Evolutionary conservation across 2,888 invertebrate species (phyloP).

Genomic region (Gastrophysa polygoni): DNA sequence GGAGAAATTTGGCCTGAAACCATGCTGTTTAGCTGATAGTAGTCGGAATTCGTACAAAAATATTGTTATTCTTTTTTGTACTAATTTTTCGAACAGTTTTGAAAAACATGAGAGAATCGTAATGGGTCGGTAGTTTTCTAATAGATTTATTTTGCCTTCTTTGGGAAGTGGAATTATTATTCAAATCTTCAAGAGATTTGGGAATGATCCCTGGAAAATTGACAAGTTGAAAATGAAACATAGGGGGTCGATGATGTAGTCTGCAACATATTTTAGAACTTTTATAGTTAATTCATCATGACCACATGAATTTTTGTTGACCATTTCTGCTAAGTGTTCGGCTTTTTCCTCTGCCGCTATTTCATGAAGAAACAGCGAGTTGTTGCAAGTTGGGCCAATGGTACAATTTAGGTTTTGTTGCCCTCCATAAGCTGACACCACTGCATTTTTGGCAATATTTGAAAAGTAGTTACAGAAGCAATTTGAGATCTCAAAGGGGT

Average conservation of each 20-base stretch:
- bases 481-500: background rate
- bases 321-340: background rate
- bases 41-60: background rate
- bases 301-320: background rate
- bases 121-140: background rate
- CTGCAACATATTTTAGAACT: background rate
- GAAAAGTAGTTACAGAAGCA: background rate
- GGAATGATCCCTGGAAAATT: background rate
- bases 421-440: background rate
- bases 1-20: no score
- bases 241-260: background rate
- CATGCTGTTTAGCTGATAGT: background rate
- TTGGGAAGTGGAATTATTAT: background rate
- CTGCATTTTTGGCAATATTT: background rate
- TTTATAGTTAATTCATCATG: background rate
- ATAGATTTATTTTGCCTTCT: background rate
- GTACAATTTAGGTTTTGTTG: background rate
- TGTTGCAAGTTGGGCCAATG: no score
- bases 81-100: background rate
- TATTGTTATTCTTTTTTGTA: background rate
- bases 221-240: background rate
- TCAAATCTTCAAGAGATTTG: background rate
- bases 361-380: no score
- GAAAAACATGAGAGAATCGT: background rate
- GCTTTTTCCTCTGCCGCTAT: background rate